phyloP scores from a whole-genome alignment of 2,113 vertebrate genomes.

The Pipa parva region DNA sequence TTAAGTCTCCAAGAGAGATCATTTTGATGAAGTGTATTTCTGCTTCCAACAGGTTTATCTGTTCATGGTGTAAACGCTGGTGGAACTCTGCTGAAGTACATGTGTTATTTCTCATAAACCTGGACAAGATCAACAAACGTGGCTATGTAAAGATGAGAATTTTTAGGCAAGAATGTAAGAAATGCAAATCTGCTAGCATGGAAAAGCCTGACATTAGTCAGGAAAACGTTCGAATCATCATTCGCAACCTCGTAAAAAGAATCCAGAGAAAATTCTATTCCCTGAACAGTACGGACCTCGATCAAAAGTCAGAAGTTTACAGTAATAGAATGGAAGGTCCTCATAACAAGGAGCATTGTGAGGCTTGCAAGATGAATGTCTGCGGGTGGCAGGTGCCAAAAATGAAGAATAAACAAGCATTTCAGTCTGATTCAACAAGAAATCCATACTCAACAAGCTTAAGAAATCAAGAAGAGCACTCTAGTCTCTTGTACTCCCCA shows the following conservation, averaged over 20 bases:
- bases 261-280: slow-evolving; percentile 63
- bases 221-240: slow-evolving; percentile 52
- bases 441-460: neutral
- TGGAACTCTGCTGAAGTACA: slow-evolving; percentile 63
- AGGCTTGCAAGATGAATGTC: slow-evolving; percentile 56
- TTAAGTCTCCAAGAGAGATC: no score
- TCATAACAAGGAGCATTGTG: slow-evolving; percentile 63
- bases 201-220: slow-evolving; percentile 45
- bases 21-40: no score
- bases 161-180: slow-evolving; percentile 59
- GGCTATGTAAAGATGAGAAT: slow-evolving; percentile 55
- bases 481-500: no score
- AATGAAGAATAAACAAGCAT: neutral
- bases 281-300: neutral
- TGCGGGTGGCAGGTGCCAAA: slow-evolving; percentile 41
- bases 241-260: slow-evolving; percentile 59
- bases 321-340: slow-evolving; percentile 46
- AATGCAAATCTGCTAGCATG: slow-evolving; percentile 39
- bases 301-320: neutral
- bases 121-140: neutral
- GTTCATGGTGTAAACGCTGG: slow-evolving; percentile 51
- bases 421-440: neutral
- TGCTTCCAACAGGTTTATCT: slow-evolving; percentile 56
- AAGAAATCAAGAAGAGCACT: neutral
- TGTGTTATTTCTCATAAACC: slow-evolving; percentile 53